These are phyloP conservation scores for Lithophane socia DNA, from an alignment of 2,888 invertebrate species.

Conservation along the genomic window DNA sequence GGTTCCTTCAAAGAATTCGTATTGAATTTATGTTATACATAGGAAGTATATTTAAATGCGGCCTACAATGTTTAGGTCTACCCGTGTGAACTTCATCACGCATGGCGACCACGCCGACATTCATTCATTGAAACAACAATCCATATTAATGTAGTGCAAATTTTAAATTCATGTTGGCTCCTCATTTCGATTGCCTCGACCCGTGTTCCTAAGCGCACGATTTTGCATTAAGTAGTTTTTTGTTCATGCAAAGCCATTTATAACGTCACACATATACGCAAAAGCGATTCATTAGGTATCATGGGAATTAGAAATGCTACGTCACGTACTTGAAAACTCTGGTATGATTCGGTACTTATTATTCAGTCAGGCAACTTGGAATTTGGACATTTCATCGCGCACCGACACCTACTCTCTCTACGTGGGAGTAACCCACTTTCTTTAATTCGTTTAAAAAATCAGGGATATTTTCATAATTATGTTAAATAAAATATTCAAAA, in stretches of 20 bases:
- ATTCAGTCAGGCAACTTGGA: constrained; percentile 75
- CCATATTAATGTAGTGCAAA: constrained; percentile 91
- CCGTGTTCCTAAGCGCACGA: constrained; percentile 88
- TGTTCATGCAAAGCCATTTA: constrained; percentile 85
- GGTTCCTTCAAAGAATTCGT: constrained; percentile 88
- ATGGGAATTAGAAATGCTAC: constrained; percentile 78
- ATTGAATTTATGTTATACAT: constrained; percentile 88
- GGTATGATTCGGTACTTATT: constrained; percentile 75
- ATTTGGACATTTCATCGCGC: constrained; percentile 72
- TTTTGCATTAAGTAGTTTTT: constrained; percentile 89
- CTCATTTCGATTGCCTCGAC: constrained; percentile 85
- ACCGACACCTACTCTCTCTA: constrained; percentile 64
- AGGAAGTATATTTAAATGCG: constrained; percentile 90
- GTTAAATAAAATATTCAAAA: constrained; percentile 56
- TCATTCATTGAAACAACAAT: constrained; percentile 90
- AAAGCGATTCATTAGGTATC: constrained; percentile 82
- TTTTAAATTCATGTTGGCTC: constrained; percentile 89
- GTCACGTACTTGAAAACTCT: constrained; percentile 74
- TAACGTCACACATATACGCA: constrained; percentile 84
- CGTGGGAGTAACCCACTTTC: constrained; percentile 74
- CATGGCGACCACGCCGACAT: constrained; percentile 88
- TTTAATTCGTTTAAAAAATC: constrained; percentile 60
- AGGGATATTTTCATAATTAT: constrained; percentile 59
- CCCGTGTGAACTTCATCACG: constrained; percentile 90
- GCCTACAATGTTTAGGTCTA: constrained; percentile 88